Base-by-base conservation (phyloP, 2,113 vertebrate genomes). In the Egretta garzetta region DNA sequence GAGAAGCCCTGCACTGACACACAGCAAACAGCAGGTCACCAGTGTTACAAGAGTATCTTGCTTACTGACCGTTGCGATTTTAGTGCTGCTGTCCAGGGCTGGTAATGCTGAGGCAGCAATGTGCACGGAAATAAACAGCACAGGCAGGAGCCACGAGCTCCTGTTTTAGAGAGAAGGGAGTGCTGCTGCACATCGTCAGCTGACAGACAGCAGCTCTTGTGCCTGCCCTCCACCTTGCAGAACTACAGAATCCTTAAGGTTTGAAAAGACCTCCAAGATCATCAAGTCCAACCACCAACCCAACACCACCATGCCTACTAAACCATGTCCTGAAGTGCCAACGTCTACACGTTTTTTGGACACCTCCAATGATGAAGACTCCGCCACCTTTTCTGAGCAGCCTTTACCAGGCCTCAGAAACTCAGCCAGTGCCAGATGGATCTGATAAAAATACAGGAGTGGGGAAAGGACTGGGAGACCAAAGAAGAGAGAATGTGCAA, bases 171-270 rank as follows among this genome's bases (percentile, higher is more conserved):
- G 64, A 72, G 41, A 37, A 62, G 8, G 30, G 50, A 18, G 9
- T 5, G 37, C 33, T 66, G 33, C 16, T 35, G 72, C 50, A 43
- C 30, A 68, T 33, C 41, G 27, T 12, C 45, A 35, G 56, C 20
- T 67, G n/a, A 67, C 4, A 45, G 32, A 45, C 24, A 89, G 68
- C 39, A 74, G 66, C 45, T 75, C 28, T 93, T 7, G 20, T 6
- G 20, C 8, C 2, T 2, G 6, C 2, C 1, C 8, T 72, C 39
- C 0, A 0, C 14, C 41, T 43, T 15, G 14, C 41, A 43, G 41
- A 43, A 43, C 41, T 15, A 43, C 15, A 43, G 41, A 43, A 43
- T 14, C 41, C 14, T 43, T 43, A 43, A 43, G 41, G 14, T 43
- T 15, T 5, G 41, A 43, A 43, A 43, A 43, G 41, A 43, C 41